These are phyloP conservation scores for Elegia similella DNA, from an alignment of 2,888 invertebrate species.

Conservation along the genomic window DNA sequence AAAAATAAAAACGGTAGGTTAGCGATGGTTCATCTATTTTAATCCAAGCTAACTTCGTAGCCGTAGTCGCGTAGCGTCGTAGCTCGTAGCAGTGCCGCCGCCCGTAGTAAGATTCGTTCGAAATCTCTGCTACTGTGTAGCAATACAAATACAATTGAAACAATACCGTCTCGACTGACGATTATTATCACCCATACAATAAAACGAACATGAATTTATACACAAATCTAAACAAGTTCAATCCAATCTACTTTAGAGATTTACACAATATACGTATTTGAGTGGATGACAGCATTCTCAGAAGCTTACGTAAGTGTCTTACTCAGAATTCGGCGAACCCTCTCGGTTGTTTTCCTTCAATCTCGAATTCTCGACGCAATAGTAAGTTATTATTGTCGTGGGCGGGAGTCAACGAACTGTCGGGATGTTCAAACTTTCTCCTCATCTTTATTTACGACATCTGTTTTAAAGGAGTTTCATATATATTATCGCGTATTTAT, in stretches of 20 bases:
- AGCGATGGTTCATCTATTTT: too few relatives aligned
- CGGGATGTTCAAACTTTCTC: slow-evolving; percentile 27
- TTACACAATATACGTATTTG: slow-evolving; percentile 8
- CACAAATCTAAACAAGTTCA: not conserved
- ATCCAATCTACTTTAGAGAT: slow-evolving; percentile 8
- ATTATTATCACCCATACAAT: too few relatives aligned
- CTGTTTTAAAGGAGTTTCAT: not conserved
- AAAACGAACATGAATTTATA: not conserved
- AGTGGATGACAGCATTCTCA: slow-evolving; percentile 22
- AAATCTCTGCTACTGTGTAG: too few relatives aligned
- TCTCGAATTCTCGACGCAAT: slow-evolving; percentile 40
- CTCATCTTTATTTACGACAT: slow-evolving; percentile 4
- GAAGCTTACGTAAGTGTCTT: slow-evolving; percentile 40
- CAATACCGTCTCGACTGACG: too few relatives aligned
- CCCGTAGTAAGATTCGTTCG: not conserved
- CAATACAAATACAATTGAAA: too few relatives aligned
- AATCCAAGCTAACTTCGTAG: not conserved
- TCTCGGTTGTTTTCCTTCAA: slow-evolving; percentile 46
- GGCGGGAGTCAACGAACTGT: slow-evolving; percentile 47
- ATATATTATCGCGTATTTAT: too few relatives aligned
- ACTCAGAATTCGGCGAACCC: slow-evolving; percentile 26
- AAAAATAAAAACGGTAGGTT: too few relatives aligned
- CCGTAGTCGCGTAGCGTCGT: not conserved
- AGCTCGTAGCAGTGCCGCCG: slow-evolving; percentile 1
- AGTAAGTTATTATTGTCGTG: slow-evolving; percentile 29